phyloP scores from a whole-genome alignment of 2,797 vertebrate species.

The Sebastes variabilis region DNA sequence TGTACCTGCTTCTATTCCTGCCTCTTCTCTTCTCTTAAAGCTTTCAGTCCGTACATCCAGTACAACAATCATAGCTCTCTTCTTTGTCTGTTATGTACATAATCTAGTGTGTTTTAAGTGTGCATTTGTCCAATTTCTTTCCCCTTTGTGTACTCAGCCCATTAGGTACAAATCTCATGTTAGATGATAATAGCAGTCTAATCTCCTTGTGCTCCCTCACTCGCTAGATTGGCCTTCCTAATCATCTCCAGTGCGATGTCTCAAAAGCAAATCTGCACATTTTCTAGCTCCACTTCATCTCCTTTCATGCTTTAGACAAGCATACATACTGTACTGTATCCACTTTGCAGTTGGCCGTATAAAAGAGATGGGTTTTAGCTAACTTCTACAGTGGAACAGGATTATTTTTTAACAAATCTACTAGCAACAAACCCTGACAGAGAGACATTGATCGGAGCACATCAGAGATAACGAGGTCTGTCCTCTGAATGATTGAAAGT shows the following conservation, averaged over 20 bases:
- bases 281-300: neutral
- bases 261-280: neutral
- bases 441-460: constrained; percentile 6
- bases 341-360: no score
- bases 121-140: constrained; percentile 2
- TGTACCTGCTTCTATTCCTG: neutral
- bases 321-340: neutral
- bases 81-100: constrained; percentile 2
- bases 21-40: neutral
- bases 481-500: constrained; percentile 4
- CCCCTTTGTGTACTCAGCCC: constrained; percentile 7
- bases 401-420: neutral
- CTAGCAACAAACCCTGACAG: neutral
- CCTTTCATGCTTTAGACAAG: neutral
- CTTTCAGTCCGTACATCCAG: neutral
- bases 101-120: neutral
- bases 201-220: neutral
- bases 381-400: neutral
- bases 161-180: constrained; percentile 12
- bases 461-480: constrained; percentile 13
- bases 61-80: constrained; percentile 12
- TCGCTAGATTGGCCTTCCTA: neutral
- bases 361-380: no score
- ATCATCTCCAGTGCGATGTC: neutral
- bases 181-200: neutral